These are phyloP conservation scores for Rutilus rutilus DNA, from an alignment of 2,113 vertebrate genomes.

Conservation along the genomic window DNA sequence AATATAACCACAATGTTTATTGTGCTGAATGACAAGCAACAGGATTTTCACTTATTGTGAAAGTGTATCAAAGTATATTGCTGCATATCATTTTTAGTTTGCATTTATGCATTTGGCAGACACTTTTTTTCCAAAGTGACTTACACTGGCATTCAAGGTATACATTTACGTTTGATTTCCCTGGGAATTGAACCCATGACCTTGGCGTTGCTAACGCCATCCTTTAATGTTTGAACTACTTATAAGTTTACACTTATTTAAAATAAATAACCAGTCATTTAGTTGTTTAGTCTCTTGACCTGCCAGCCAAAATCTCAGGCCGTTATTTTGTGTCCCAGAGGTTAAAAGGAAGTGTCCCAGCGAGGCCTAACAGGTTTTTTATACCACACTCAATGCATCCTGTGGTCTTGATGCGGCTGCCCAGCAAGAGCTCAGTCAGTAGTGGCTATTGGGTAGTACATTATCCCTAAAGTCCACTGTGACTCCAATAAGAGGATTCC, in stretches of 20 bases:
- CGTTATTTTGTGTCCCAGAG: conserved; percentile 33
- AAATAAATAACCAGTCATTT: background rate
- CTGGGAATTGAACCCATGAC: no score
- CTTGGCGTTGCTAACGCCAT: no score
- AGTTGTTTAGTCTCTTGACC: background rate
- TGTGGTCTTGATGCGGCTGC: conserved; percentile 34
- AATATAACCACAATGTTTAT: background rate
- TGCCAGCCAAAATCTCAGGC: background rate
- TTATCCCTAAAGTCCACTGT: conserved; percentile 53
- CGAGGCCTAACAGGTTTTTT: conserved; percentile 44
- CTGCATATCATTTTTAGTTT: background rate
- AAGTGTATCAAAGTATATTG: background rate
- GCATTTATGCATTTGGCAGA: background rate
- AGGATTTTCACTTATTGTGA: background rate
- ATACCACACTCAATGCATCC: conserved; percentile 31
- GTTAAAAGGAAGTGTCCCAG: conserved; percentile 54
- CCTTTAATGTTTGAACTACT: no score
- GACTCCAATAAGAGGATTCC: conserved; percentile 50
- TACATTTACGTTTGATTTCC: no score
- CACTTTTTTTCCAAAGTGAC: no score
- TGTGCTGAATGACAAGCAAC: background rate
- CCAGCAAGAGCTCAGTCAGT: conserved; percentile 51
- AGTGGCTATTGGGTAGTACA: conserved; percentile 50
- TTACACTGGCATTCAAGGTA: no score
- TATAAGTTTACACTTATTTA: no score